Base-by-base conservation (phyloP, 2,797 vertebrate genomes). In the Enteromius radiatus region DNA sequence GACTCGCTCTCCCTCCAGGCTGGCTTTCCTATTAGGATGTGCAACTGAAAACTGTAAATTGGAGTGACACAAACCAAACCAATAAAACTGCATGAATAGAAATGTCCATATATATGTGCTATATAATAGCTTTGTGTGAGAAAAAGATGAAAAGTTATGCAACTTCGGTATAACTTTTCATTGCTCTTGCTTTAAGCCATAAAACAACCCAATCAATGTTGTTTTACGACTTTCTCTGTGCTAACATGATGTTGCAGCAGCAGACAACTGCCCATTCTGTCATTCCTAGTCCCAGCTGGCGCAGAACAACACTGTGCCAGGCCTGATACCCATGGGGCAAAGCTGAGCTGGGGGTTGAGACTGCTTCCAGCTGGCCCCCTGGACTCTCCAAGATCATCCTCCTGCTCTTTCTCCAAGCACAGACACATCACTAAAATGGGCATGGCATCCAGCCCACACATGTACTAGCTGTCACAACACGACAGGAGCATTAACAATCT, bases 401-500 rank as follows among this genome's bases (percentile, higher is more conserved):
- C 79, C 45, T 65, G 70, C 70, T 73, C 47, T n/a, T 28, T 52
- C 31, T 52, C 26, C 28, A 73, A 21, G 41, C 74, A 73, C 78
- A 80, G 75, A 76, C 67, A 81, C 79, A 76, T 74, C 49, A 31
- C 81, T 88, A 80, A 80, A 68, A 84, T 65, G 67, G 52, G 33
- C 65, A 68, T 43, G 73, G n/a, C 79, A 83, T 85, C 79, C 79
- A 64, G 79, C 79, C 76, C 81, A 82, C 83, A 79, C 81, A 76
- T 82, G 81, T 45, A 68, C 54, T 78, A 67, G 77, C 71, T 74
- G 68, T 86, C 82, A 78, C 82, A 80, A 82, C 38, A 36, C 28
- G 36, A 85, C 78, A 85, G 70, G 69, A 81, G 56, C 33, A 74
- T 84, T 75, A 88, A 80, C 84, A 86, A 65, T 41, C 38, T 86